Evolutionary conservation across 2,113 vertebrate genomes (phyloP), one percentile per base, ranked within the genome.

Genomic region (Cyanistes caeruleus): DNA sequence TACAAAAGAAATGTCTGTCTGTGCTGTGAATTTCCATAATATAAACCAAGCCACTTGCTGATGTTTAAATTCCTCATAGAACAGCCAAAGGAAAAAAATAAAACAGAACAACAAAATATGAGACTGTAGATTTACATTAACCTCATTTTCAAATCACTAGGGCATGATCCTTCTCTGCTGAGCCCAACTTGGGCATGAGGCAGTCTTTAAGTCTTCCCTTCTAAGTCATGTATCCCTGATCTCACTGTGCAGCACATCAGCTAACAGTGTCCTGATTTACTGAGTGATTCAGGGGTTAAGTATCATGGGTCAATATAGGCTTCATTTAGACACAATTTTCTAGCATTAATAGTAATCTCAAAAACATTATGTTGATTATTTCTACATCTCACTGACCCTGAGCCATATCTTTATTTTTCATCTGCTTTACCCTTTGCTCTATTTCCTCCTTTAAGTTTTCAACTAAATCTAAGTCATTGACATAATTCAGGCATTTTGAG

Each of bases 381-480:
- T 88, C 88, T 76, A 49, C 4, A 2, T 88, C 59, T 63, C 67
- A 1, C 59, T 94, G 88, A 94, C 83, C 59, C 72, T 33, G 41
- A 85, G 82, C 35, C 85, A 35, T 77, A 80, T 73, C 74, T 84
- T 93, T 76, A 86, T 79, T 92, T 95, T 93, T 84, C 72, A 93
- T 28, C 46, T 76, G 94, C 79, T 59, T 87, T 89, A 15, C 53
- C 48, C 35, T 13, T 89, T 94, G 74, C 55, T 84, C 75, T 19
- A 39, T 62, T 96, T 96, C 91, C 94, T n/a, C n/a, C n/a, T n/a
- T n/a, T n/a, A 79, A 91, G 55, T 89, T 89, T 94, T 64, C 70
- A 59, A 24, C 22, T 76, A 51, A 96, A 76, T 82, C 37, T 53
- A 73, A 94, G 67, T 22, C 55, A 76, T 69, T 97, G 93, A 96